Evolutionary conservation across 1,140 invertebrate species (phyloP), one percentile per base, ranked within the genome.

Genomic region (Halictus rubicundus): DNA sequence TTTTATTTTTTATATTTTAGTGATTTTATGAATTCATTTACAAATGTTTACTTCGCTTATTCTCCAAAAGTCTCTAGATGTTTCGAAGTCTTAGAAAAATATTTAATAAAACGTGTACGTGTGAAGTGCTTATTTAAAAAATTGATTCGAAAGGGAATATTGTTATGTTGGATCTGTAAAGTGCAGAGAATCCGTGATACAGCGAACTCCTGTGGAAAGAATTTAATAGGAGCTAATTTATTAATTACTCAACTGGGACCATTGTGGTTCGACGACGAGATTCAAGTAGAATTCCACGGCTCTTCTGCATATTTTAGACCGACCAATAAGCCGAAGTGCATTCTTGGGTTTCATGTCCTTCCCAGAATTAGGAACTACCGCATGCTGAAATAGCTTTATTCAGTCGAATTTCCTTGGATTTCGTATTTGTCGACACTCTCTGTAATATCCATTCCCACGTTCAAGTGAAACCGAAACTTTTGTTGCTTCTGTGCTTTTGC

Each of bases 271-370:
- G n/a, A 57, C 8, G n/a, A 21, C n/a, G n/a, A n/a, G 54, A n/a
- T 57, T 57, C 54, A 57, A 57, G 8, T n/a, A 7, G 54, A 57
- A 57, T 57, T 57, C 54, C 54, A 57, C 21, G 54, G 21, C 54
- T 57, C 54, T 57, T 57, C 54, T 57, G 54, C 21, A 57, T 57
- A 57, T 57, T 57, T 57, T n/a, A 57, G 54, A n/a, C 8, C 54
- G 54, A 21, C 21, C 54, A 57, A 57, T 57, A 57, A 57, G 54
- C 54, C 54, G 54, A 57, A 57, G 54, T 57, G 54, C 54, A 57
- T 57, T 57, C 54, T 57, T 57, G 54, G 54, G 19, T 57, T 57
- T n/a, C 54, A 8, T 57, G 54, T 57, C 54, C 54, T 57, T 57
- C 54, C 21, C 8, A 21, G 54, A n/a, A 57, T 57, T 57, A 57